These are phyloP conservation scores for Lonchura striata DNA, from an alignment of 2,113 vertebrate species.

Conservation along the genomic window DNA sequence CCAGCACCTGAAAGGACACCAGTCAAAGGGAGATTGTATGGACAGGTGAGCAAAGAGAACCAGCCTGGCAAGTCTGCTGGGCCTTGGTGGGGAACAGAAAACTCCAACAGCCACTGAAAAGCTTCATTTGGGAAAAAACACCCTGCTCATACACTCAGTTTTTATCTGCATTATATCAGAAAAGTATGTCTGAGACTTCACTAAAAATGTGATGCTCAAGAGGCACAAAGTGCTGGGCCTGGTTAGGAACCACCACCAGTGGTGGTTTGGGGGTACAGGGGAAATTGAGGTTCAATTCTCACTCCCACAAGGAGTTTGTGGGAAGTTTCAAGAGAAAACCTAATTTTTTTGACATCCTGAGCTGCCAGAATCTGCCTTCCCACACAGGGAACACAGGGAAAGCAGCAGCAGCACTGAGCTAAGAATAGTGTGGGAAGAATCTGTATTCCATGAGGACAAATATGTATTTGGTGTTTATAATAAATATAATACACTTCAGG, in stretches of 20 bases:
- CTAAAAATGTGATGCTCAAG: not conserved
- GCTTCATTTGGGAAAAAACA: not conserved
- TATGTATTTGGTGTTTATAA: not conserved
- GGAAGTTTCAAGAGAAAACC: not conserved
- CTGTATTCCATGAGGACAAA: not conserved
- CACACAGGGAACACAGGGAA: fast-evolving
- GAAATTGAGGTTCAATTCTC: not conserved
- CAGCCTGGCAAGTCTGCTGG: not conserved
- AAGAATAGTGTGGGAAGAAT: not conserved
- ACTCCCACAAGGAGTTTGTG: not conserved
- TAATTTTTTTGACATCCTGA: not conserved
- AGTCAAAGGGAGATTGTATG: not conserved
- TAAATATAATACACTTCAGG: not conserved
- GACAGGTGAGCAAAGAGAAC: not conserved
- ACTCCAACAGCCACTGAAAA: not conserved
- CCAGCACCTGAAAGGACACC: not conserved
- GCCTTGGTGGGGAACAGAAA: not conserved
- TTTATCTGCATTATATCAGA: not conserved
- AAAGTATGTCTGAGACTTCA: not conserved
- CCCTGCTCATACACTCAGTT: fast-evolving
- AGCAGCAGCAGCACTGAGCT: not conserved
- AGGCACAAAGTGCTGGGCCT: not conserved
- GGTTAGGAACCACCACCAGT: fast-evolving
- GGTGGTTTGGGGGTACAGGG: not conserved
- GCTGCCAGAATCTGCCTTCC: not conserved